Conservation (phyloP, 2,888 invertebrate genomes). For the Cephonodes hylas region DNA sequence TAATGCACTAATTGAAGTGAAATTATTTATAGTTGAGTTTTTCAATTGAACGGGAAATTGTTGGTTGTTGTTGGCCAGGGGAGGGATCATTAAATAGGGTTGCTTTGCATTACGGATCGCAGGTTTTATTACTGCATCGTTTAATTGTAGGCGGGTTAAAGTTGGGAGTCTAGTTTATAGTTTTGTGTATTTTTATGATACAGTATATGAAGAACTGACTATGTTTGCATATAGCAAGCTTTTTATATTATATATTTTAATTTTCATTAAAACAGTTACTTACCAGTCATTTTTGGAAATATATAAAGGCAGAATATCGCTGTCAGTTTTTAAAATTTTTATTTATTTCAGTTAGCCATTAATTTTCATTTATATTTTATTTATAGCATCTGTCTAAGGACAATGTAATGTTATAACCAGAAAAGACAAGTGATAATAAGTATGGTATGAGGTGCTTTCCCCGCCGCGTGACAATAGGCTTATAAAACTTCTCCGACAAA, state of each 20-base stretch:
- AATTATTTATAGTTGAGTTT: constrained; percentile 10
- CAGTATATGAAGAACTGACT: too few relatives aligned
- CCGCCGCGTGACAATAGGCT: not conserved
- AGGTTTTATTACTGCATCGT: not conserved
- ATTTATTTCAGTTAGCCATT: too few relatives aligned
- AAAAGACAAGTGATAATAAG: too few relatives aligned
- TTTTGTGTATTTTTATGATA: not conserved
- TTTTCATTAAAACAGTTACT: too few relatives aligned
- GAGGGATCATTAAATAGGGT: not conserved
- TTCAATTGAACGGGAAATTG: not conserved
- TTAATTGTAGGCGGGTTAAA: not conserved
- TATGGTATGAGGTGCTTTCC: not conserved
- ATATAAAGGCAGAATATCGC: too few relatives aligned
- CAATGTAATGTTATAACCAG: too few relatives aligned
- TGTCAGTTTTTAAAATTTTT: too few relatives aligned
- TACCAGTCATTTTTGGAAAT: too few relatives aligned
- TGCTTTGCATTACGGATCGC: not conserved
- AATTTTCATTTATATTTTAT: too few relatives aligned
- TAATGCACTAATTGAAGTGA: constrained; percentile 17
- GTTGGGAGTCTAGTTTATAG: not conserved
- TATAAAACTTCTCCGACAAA: not conserved
- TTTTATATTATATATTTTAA: too few relatives aligned
- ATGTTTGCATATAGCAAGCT: too few relatives aligned
- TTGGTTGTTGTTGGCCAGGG: not conserved
- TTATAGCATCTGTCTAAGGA: too few relatives aligned